Base-by-base conservation (phyloP, 2,797 vertebrate species). In the Danio choprae region DNA sequence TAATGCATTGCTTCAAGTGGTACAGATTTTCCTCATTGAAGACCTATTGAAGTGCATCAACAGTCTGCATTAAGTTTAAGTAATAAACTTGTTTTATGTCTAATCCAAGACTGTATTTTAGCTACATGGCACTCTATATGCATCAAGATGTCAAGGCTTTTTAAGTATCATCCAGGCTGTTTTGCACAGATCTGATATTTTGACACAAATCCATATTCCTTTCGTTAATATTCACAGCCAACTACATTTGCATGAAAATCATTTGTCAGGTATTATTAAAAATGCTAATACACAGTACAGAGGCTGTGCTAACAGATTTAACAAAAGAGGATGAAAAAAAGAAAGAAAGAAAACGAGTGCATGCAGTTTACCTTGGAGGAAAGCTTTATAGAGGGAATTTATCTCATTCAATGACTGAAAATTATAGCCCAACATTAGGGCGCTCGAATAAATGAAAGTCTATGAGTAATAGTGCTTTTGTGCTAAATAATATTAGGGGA, bases 351-450 rank as follows among this genome's bases (percentile, higher is more conserved):
- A 73, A 67, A 18, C 70, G 56, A 81, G 59, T 38, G 56, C 80
- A 83, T 69, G 64, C 73, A 81, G 67, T 59, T 44, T 38, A 56
- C 22, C 36, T 10, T 60, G 68, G 51, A 75, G 51, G 48, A 83
- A 81, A 72, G 41, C 71, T 82, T 88, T 87, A 86, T 81, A 80
- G 72, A 80, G 44, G 44, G 80, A 71, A 77, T 83, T 74, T 64
- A 79, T 85, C 84, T 40, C 63, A 68, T 56, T 64, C 68, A 84
- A 69, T 74, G 55, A 70, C 55, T 60, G 50, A 73, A 69, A 81
- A 59, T 56, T 82, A 62, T 20, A 81, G 15, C 16, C 22, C 43
- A 53, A 70, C 40, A 12, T 83, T 62, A 41, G 36, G 0, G 13
- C n/a, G 50, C 59, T 20, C 40, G 43, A 18, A 46, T 58, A 38